phyloP scores from a whole-genome alignment of 2,888 invertebrate species.

The Adelphocoris suturalis region DNA sequence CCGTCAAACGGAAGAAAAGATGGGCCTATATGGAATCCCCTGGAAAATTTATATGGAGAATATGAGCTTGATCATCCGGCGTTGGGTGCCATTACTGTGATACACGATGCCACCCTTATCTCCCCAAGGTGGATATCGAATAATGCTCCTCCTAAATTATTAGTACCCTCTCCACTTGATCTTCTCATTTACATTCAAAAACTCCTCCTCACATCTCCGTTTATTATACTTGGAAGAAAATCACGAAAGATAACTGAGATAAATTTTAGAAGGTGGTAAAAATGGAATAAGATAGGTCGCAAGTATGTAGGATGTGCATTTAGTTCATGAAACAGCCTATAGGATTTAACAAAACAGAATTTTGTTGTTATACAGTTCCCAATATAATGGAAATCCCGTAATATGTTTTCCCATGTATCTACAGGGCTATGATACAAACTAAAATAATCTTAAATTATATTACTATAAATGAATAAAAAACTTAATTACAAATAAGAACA shows the following conservation, averaged over 20 bases:
- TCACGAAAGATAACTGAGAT: neutral
- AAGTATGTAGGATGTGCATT: too few species aligned
- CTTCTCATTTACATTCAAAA: conserved; percentile 28
- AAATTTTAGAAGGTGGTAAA: too few species aligned
- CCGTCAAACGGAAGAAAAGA: neutral
- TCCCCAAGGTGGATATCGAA: conserved; percentile 51
- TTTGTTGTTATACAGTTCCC: too few species aligned
- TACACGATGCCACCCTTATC: conserved; percentile 55
- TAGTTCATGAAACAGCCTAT: too few species aligned
- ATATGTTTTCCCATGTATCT: too few species aligned
- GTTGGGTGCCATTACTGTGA: conserved; percentile 51
- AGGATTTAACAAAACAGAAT: too few species aligned
- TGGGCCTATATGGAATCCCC: conserved; percentile 1
- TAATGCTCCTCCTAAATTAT: conserved; percentile 7
- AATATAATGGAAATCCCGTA: too few species aligned
- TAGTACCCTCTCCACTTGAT: neutral
- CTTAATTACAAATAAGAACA: too few species aligned
- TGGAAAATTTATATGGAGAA: conserved; percentile 45
- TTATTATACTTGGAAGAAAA: neutral
- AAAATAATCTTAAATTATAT: too few species aligned
- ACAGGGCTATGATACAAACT: too few species aligned
- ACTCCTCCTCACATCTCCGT: neutral
- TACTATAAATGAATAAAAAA: too few species aligned
- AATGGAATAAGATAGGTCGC: too few species aligned
- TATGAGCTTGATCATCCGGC: conserved; percentile 60